phyloP scores from a whole-genome alignment of 2,888 invertebrate genomes.

The Oscheius sp. region DNA sequence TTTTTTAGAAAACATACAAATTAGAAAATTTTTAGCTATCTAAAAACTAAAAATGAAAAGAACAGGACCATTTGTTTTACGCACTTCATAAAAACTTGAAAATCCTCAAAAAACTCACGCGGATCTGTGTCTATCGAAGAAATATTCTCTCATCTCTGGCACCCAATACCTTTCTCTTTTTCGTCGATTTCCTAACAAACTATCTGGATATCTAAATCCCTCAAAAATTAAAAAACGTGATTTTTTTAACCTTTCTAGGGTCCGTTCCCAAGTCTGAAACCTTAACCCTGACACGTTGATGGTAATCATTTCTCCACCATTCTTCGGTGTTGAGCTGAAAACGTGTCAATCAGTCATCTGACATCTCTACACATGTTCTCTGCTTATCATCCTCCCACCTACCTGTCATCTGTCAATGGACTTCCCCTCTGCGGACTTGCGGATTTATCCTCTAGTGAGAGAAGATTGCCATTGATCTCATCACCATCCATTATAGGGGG shows the following conservation, averaged over 20 bases:
- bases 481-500: slow-evolving; percentile 32
- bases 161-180: slow-evolving; percentile 63
- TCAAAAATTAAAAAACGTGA: not conserved
- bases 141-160: slow-evolving; percentile 63
- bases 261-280: slow-evolving; percentile 66
- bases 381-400: too few species aligned
- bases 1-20: not conserved
- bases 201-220: slow-evolving; percentile 60
- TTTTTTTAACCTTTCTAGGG: slow-evolving; percentile 35
- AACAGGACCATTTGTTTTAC: too few species aligned
- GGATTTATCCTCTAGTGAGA: slow-evolving; percentile 34
- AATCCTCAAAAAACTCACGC: slow-evolving; percentile 44
- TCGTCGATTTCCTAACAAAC: slow-evolving; percentile 63
- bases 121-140: slow-evolving; percentile 68
- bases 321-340: slow-evolving; percentile 26
- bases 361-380: not conserved
- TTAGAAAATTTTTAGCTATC: too few species aligned
- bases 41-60: too few species aligned
- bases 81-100: too few species aligned
- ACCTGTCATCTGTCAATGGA: slow-evolving; percentile 37
- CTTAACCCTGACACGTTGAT: slow-evolving; percentile 68
- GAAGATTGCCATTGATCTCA: slow-evolving; percentile 42
- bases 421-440: slow-evolving; percentile 53
- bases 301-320: slow-evolving; percentile 44
- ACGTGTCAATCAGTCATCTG: not conserved